These are phyloP conservation scores for Microtus ochrogaster DNA, from an alignment of 2,113 vertebrate species.

Conservation along the genomic window DNA sequence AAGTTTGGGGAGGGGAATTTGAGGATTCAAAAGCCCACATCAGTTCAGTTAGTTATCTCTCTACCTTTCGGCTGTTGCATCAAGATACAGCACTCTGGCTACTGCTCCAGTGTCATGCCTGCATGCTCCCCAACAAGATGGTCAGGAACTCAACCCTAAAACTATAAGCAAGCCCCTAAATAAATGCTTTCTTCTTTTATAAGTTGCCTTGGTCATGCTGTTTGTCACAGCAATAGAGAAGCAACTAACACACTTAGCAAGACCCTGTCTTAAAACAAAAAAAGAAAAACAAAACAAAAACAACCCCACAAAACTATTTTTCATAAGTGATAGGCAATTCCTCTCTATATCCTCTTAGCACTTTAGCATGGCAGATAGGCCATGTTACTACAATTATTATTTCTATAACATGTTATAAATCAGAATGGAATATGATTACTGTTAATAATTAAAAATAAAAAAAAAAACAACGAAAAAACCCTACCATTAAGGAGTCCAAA, in stretches of 20 bases:
- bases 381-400: background rate
- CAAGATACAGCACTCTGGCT: background rate
- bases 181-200: background rate
- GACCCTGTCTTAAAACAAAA: background rate
- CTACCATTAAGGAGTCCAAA: too few relatives aligned
- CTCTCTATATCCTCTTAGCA: background rate
- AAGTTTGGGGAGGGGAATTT: background rate
- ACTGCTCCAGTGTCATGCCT: background rate
- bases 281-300: background rate
- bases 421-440: background rate
- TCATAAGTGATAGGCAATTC: background rate
- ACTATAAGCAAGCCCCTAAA: background rate
- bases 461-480: too few relatives aligned
- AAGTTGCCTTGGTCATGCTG: background rate
- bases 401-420: background rate
- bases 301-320: background rate
- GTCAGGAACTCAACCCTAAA: background rate
- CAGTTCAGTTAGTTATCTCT: background rate
- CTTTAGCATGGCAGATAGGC: background rate
- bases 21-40: background rate
- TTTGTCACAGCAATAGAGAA: background rate
- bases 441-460: background rate
- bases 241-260: background rate
- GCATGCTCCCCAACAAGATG: background rate
- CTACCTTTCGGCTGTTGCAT: background rate